Percentiles rank a stretch among this genome's conserved stretches.
Conservation (phyloP, 2,888 invertebrate species). For the Hydraecia micacea region DNA sequence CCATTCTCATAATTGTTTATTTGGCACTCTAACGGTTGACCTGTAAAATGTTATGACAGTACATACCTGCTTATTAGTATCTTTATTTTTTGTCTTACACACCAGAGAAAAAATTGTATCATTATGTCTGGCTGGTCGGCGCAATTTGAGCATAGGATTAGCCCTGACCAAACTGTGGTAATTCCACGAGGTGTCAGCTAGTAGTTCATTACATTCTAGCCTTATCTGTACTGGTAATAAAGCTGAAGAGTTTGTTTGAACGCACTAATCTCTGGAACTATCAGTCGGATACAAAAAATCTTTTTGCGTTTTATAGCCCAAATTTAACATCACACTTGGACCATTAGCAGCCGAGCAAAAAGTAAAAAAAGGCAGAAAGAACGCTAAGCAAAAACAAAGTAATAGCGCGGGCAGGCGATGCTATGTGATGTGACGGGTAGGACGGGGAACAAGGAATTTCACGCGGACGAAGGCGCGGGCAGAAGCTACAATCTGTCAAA, state of each 20-base stretch:
- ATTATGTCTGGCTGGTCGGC: background rate
- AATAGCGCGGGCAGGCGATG: background rate
- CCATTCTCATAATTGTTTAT: constrained; percentile 64
- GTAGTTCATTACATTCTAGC: background rate
- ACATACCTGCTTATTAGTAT: constrained; percentile 7
- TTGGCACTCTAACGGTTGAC: constrained; percentile 71
- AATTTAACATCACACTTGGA: background rate
- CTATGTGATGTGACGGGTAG: background rate
- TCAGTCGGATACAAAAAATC: background rate
- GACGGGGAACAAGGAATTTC: background rate
- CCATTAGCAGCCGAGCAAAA: background rate
- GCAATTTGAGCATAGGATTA: constrained; percentile 3
- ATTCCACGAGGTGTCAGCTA: background rate
- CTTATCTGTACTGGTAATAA: background rate
- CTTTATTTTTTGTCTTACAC: background rate
- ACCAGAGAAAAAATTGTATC: constrained; percentile 5
- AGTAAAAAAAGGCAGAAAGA: no score
- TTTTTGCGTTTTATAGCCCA: background rate
- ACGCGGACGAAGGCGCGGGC: background rate
- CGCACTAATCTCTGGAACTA: background rate
- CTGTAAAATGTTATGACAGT: constrained; percentile 57
- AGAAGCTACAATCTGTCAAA: no score
- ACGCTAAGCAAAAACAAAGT: no score
- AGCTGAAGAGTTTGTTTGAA: background rate
- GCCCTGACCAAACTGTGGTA: constrained; percentile 1